Evolutionary conservation across 1,140 invertebrate species (phyloP), one percentile per base, ranked within the genome.

Genomic region (Plectus sambesii): DNA sequence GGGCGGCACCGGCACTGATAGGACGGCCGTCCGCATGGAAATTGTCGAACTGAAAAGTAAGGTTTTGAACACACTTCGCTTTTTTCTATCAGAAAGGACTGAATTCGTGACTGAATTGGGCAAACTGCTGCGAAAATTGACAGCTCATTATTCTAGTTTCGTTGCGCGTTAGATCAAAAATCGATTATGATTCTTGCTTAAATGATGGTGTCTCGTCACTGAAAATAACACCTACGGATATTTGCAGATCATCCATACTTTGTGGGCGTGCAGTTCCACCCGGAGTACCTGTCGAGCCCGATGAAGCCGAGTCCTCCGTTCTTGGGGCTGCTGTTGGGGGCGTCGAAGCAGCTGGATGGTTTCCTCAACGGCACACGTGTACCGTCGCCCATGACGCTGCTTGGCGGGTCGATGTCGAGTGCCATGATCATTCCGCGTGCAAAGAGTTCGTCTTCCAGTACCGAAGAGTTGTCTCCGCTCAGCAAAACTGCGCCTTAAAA

Each of bases 211-310:
- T 33, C 33, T 5, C 42, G 17, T 30, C 24, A 20, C 3, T 9
- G 8, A 29, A 33, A 39, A 36, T 20, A 22, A 19, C 12, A 2
- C 41, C 4, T 3, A 2, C 41, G 20, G 25, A 17, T 12, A 35
- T 49, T 62, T 68, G 12, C 53, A 73, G 75, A 75, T 54, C 90
- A 98, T 74, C 83, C 82, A 0, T 99, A 85, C 69, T 99, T 85
- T 72, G 84, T 94, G 9, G 86, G 83, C 0, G 88, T 89, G 0
- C 94, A 98, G 71, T 99, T 84, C 70, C 93, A 98, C 73, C 93
- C 93, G 0, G 93, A 98, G 70, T 99, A 97, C 71, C 75, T 94
- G 15, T 92, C 87, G 1, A 76, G 90, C 1, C 92, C 93, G 0
- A 71, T 94, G 42, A 83, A 82, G 55, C 90, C 93, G 0, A 93